Conservation (phyloP, 2,888 invertebrate species). For the Drosophila maculinotata region DNA sequence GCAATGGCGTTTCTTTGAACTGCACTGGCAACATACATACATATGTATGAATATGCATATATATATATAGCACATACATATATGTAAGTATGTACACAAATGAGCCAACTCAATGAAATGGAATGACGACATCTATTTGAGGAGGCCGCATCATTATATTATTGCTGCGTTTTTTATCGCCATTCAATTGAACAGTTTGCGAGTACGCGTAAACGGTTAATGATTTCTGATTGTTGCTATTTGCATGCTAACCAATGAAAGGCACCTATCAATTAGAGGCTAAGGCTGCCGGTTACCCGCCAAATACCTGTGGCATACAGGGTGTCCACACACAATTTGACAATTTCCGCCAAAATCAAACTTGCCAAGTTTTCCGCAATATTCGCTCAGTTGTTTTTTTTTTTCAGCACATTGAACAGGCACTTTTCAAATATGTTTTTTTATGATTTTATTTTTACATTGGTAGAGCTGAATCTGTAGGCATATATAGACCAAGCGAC, state of each 20-base stretch:
- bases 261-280: slow-evolving; percentile 59
- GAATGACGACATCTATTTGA: slow-evolving; percentile 59
- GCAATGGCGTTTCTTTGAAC: slow-evolving; percentile 32
- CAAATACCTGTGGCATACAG: slow-evolving; percentile 23
- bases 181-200: slow-evolving; percentile 46
- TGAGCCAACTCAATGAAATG: slow-evolving; percentile 46
- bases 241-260: slow-evolving; percentile 53
- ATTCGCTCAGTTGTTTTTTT: slow-evolving; percentile 22
- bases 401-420: slow-evolving; percentile 11
- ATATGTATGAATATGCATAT: background rate
- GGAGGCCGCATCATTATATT: slow-evolving; percentile 47
- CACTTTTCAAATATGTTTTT: slow-evolving; percentile 25
- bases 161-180: slow-evolving; percentile 49
- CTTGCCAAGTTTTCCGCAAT: background rate
- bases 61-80: background rate
- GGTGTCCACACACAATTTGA: slow-evolving; percentile 13
- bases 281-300: slow-evolving; percentile 42
- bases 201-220: slow-evolving; percentile 31
- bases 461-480: slow-evolving; percentile 29
- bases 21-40: slow-evolving; percentile 34
- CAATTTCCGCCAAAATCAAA: slow-evolving; percentile 13
- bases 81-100: slow-evolving; percentile 18
- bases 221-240: slow-evolving; percentile 48
- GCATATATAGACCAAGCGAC: slow-evolving; percentile 33
- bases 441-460: slow-evolving; percentile 52